These are phyloP conservation scores for Bilobella aurantiaca DNA, from an alignment of 1,140 invertebrate genomes.

Conservation along the genomic window DNA sequence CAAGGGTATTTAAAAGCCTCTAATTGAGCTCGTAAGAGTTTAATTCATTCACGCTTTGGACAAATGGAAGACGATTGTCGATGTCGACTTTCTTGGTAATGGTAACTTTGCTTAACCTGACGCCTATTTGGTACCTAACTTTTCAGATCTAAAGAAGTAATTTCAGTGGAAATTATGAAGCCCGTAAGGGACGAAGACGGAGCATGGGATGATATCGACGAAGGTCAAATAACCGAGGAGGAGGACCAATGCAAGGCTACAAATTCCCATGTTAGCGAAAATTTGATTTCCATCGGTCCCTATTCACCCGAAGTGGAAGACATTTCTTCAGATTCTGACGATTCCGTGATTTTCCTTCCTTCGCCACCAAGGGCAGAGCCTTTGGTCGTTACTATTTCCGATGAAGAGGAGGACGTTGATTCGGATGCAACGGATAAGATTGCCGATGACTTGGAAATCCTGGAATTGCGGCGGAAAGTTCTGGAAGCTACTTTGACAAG, in stretches of 20 bases:
- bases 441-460: background rate
- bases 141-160: background rate
- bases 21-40: no score
- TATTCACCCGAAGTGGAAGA: background rate
- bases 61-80: no score
- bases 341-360: background rate
- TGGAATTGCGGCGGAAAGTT: background rate
- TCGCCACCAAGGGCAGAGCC: background rate
- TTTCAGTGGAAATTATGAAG: background rate
- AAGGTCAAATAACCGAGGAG: background rate
- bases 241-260: background rate
- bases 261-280: background rate
- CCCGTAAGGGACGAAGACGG: background rate
- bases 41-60: no score
- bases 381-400: background rate
- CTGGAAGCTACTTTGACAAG: background rate
- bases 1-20: no score
- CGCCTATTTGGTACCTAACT: no score
- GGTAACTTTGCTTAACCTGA: no score
- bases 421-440: no score
- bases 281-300: background rate
- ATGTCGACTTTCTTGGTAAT: no score
- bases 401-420: background rate
- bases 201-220: background rate
- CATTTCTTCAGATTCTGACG: background rate